Conservation (phyloP, 2,797 vertebrate species). For the Muraenolepis orangiensis region DNA sequence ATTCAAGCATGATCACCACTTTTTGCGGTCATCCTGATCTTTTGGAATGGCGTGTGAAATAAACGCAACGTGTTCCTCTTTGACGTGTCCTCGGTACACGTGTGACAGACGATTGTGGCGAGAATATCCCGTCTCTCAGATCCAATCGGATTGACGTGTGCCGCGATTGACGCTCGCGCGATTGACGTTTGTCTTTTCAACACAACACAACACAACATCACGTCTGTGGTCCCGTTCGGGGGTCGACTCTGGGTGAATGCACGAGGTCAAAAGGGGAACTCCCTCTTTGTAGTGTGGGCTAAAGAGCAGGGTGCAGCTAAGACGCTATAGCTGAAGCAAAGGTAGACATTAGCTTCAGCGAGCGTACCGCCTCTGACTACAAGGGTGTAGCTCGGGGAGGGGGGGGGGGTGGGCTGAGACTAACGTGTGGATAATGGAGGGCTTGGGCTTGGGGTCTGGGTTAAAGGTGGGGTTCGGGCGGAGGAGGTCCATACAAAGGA, state of each 20-base stretch:
- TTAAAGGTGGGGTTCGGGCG: conserved; percentile 27
- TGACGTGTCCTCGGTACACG: not conserved
- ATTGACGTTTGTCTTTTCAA: no score
- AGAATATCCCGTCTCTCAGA: not conserved
- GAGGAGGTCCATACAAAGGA: conserved; percentile 29
- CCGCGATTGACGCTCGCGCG: not conserved
- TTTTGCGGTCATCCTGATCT: not conserved
- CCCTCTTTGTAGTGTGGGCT: not conserved
- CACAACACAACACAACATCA: not conserved
- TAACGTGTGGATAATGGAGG: conserved; percentile 37
- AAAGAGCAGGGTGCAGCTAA: not conserved
- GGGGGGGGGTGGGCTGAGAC: not conserved
- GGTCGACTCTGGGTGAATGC: not conserved
- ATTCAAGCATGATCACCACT: not conserved
- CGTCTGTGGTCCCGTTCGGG: not conserved
- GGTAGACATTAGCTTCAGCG: not conserved
- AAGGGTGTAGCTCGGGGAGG: not conserved
- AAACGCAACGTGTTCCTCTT: not conserved
- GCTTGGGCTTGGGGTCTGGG: conserved; percentile 41
- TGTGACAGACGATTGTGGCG: not conserved
- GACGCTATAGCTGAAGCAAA: not conserved
- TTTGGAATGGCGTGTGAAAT: not conserved
- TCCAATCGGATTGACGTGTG: not conserved
- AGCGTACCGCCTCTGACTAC: not conserved
- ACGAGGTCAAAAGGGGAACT: not conserved